Conservation (phyloP, 2,888 invertebrate genomes). For the Mesochorus sp. region DNA sequence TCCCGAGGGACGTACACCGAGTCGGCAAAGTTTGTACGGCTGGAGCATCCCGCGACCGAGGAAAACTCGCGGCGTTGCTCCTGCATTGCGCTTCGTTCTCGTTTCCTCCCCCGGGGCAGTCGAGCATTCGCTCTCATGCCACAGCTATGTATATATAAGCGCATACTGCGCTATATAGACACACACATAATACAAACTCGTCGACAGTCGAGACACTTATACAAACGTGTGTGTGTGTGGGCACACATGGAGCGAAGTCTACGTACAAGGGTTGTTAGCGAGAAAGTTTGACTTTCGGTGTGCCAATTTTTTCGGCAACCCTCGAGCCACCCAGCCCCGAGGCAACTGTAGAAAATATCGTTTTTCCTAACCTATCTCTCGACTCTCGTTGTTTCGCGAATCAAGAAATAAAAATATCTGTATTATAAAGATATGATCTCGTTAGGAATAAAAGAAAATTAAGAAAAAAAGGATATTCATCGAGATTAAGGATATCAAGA, state of each 20-base stretch:
- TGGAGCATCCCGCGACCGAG: slow-evolving; percentile 16
- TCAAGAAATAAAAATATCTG: no score
- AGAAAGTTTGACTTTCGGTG: slow-evolving; percentile 59
- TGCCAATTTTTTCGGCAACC: slow-evolving; percentile 54
- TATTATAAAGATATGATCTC: no score
- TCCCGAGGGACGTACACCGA: slow-evolving; percentile 59
- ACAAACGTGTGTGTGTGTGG: not conserved
- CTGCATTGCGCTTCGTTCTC: slow-evolving; percentile 6
- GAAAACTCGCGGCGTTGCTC: not conserved
- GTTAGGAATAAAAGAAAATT: no score
- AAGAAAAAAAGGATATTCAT: no score
- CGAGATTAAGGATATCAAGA: no score
- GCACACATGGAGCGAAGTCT: not conserved
- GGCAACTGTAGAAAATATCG: no score
- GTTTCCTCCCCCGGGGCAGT: slow-evolving; percentile 43
- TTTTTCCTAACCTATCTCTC: not conserved
- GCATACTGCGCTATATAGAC: no score
- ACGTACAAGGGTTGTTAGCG: not conserved
- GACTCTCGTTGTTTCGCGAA: not conserved
- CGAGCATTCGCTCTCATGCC: slow-evolving; percentile 5
- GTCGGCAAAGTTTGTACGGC: slow-evolving; percentile 59
- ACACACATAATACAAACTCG: slow-evolving; percentile 57
- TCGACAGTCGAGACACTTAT: slow-evolving; percentile 38
- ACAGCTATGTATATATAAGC: no score
- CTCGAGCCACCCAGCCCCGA: slow-evolving; percentile 5